Percentiles rank a stretch among this genome's conserved stretches.
Conservation (phyloP, 2,888 invertebrate genomes). For the Rotaria macrura region DNA sequence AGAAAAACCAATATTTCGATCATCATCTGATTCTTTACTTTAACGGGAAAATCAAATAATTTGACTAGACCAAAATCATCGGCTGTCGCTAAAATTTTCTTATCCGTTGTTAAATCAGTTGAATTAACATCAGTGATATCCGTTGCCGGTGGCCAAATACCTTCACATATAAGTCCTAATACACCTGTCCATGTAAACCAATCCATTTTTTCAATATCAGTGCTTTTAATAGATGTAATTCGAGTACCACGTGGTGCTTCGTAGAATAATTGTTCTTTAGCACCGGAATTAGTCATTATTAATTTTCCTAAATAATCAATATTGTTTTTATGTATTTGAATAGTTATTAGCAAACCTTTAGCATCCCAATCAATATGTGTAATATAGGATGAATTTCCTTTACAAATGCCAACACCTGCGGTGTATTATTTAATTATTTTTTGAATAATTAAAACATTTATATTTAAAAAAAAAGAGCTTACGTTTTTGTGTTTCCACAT, state of each 20-base stretch:
- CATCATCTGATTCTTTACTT: constrained; percentile 42
- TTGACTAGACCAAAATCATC: constrained; percentile 52
- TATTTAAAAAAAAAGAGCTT: background rate
- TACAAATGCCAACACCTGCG: constrained; percentile 48
- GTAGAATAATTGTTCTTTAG: constrained; percentile 50
- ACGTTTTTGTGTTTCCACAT: constrained; percentile 44
- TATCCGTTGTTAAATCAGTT: constrained; percentile 42
- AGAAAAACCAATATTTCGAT: too few species aligned
- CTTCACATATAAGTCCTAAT: constrained; percentile 47
- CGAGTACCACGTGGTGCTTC: constrained; percentile 50
- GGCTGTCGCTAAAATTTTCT: constrained; percentile 47
- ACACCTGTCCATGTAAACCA: constrained; percentile 51
- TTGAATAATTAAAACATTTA: background rate
- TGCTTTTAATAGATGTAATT: constrained; percentile 41
- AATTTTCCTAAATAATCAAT: constrained; percentile 42
- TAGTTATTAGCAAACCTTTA: constrained; percentile 38
- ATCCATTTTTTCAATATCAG: constrained; percentile 44
- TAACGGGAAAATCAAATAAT: constrained; percentile 50
- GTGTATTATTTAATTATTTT: too few species aligned
- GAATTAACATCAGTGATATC: constrained; percentile 52
- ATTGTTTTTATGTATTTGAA: too few species aligned
- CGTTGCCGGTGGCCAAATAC: constrained; percentile 51
- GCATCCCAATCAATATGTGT: constrained; percentile 51
- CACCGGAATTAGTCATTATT: constrained; percentile 48
- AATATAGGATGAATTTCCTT: constrained; percentile 50